Conservation (phyloP, 2,113 vertebrate genomes). For the Spheniscus mendiculus region DNA sequence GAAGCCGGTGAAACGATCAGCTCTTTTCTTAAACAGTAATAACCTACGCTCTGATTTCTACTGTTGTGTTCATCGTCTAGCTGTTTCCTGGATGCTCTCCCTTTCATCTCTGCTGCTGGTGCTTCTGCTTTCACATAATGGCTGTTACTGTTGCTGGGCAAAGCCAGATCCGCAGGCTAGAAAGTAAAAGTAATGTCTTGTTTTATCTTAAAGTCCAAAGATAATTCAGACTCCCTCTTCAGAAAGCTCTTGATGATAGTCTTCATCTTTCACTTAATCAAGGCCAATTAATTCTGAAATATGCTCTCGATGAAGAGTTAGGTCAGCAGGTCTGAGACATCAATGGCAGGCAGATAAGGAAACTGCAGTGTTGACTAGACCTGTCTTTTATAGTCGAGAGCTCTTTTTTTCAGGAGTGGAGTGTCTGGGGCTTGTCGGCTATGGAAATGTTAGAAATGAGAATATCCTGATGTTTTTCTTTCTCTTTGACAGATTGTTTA, state of each 20-base stretch:
- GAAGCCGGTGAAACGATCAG: not conserved
- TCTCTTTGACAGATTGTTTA: conserved; percentile 83
- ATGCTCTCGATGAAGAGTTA: conserved; percentile 28
- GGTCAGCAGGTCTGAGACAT: conserved; percentile 45
- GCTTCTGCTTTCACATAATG: not conserved
- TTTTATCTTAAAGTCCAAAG: conserved; percentile 31
- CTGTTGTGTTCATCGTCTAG: not conserved
- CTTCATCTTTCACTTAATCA: conserved; percentile 65
- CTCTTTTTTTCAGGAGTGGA: conserved; percentile 4
- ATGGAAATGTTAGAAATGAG: conserved; percentile 6
- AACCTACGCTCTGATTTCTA: not conserved
- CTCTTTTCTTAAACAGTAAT: not conserved
- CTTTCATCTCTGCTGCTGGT: not conserved
- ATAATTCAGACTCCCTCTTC: conserved; percentile 51
- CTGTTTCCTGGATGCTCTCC: not conserved
- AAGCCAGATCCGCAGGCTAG: not conserved
- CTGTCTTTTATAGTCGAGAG: conserved; percentile 7
- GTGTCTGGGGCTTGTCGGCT: not conserved
- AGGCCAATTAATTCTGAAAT: conserved; percentile 60
- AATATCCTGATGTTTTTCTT: conserved; percentile 35
- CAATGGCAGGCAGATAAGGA: conserved; percentile 15
- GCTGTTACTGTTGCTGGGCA: conserved; percentile 31
- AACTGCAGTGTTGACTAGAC: conserved; percentile 3
- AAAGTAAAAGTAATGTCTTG: conserved; percentile 43
- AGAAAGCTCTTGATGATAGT: conserved; percentile 55